Conservation (phyloP, 2,888 invertebrate genomes). For the Mylabris sibirica region DNA sequence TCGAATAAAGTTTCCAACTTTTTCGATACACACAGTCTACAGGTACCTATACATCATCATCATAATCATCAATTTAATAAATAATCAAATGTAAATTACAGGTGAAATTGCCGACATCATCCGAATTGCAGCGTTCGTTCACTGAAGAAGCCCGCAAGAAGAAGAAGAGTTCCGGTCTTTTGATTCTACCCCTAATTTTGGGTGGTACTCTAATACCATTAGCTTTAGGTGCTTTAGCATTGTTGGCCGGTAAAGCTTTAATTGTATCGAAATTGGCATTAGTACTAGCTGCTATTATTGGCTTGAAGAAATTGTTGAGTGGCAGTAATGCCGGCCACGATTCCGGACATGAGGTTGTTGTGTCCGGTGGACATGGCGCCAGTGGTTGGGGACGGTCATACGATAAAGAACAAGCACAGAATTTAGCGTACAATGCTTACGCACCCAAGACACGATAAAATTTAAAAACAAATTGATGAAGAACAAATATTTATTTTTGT, state of each 20-base stretch:
- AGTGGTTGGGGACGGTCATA: slow-evolving; percentile 77
- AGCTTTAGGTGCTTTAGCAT: slow-evolving; percentile 81
- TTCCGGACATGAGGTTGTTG: slow-evolving; percentile 73
- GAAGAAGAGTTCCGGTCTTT: slow-evolving; percentile 76
- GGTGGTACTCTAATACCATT: slow-evolving; percentile 83
- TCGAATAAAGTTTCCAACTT: slow-evolving; percentile 77
- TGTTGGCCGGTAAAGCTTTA: slow-evolving; percentile 84
- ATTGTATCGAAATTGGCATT: slow-evolving; percentile 85
- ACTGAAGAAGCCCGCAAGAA: slow-evolving; percentile 69
- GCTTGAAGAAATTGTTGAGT: slow-evolving; percentile 81
- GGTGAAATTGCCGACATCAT: slow-evolving; percentile 78
- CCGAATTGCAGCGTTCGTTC: slow-evolving; percentile 70
- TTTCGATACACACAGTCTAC: slow-evolving; percentile 80
- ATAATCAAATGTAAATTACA: slow-evolving; percentile 52
- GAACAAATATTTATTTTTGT: slow-evolving; percentile 45
- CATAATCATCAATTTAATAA: slow-evolving; percentile 8
- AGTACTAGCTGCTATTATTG: slow-evolving; percentile 83
- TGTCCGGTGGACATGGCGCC: slow-evolving; percentile 69
- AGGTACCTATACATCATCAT: slow-evolving; percentile 63
- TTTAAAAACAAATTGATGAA: slow-evolving; percentile 27
- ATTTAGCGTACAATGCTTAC: slow-evolving; percentile 68
- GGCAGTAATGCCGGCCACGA: slow-evolving; percentile 67
- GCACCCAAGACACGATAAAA: slow-evolving; percentile 52
- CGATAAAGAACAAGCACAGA: slow-evolving; percentile 61
- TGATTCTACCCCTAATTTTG: slow-evolving; percentile 80